Base-by-base conservation (phyloP, 2,113 vertebrate species). In the Guaruba guarouba region DNA sequence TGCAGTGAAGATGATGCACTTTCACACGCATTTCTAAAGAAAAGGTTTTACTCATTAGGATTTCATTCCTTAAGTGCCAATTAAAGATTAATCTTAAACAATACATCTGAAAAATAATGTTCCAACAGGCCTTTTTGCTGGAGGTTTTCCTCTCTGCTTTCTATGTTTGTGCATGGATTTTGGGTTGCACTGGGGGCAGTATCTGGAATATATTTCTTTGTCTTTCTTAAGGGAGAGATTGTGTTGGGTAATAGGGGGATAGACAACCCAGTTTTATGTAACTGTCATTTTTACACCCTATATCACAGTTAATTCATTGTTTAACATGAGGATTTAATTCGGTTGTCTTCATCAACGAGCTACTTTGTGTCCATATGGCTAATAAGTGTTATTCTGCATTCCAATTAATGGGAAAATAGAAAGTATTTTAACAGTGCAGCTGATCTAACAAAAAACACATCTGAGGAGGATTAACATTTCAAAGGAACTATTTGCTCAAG, bases 401-500 rank as follows among this genome's bases (percentile, higher is more conserved):
- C 88, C 83, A 92, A 66, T 90, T 97, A 94, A 96, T 92, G 92
- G 91, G 81, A 95, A 97, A 96, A 97, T 79, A 91, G 95, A 95
- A 95, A 95, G 95, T 93, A 96, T 95, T 97, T 97, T 97, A 97
- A 95, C 92, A 94, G 96, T 95, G 95, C 96, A 97, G 96, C 92
- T 97, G 96, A 97, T 96, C 93, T 97, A 97, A 97, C 96, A 97
- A 96, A 97, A 96, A 95, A 94, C 88, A 93, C 93, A 96, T 97
- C 95, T 96, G 93, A 96, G 93, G 82, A 94, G 86, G 94, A 97
- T 97, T 97, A 96, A 93, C 97, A 97, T 97, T 97, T 97, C 97
- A 97, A 97, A 97, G 93, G 86, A 92, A 96, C 94, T 97, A 96
- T 97, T 97, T 96, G 94, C 96, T 97, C 94, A 97, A 97, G 96